Conservation (phyloP, 2,888 invertebrate genomes). For the Cephonodes hylas region DNA sequence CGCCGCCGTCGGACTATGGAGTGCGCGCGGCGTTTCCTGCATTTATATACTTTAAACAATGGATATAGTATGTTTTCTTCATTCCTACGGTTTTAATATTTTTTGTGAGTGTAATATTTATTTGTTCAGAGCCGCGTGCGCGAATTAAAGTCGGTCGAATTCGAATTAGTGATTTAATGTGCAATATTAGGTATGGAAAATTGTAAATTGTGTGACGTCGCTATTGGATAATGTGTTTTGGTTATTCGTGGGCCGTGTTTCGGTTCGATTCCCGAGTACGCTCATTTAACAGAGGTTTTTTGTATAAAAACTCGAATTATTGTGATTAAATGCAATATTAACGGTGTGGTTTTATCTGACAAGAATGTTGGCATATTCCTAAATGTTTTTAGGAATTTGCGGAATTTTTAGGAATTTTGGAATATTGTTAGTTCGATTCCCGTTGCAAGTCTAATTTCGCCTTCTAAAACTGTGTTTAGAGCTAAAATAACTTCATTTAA, state of each 20-base stretch:
- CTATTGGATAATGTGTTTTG: not conserved
- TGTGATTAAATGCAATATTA: no score
- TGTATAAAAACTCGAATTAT: no score
- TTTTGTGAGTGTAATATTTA: slow-evolving; percentile 3
- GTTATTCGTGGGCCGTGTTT: not conserved
- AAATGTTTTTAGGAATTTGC: no score
- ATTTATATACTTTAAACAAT: not conserved
- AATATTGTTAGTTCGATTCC: no score
- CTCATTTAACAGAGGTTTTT: no score
- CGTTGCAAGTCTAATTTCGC: no score
- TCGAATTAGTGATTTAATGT: not conserved
- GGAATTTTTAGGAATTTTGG: no score
- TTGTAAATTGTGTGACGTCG: slow-evolving; percentile 7
- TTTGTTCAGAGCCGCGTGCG: not conserved
- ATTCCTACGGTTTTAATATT: slow-evolving; percentile 5
- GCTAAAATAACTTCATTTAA: no score
- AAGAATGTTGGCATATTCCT: no score
- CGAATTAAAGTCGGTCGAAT: not conserved
- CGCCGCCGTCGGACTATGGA: not conserved
- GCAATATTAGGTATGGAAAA: slow-evolving; percentile 5
- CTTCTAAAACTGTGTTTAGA: no score
- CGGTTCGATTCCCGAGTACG: not conserved
- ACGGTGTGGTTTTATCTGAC: not conserved
- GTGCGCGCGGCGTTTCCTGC: slow-evolving; percentile 1
- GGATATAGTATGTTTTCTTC: not conserved